phyloP scores from a whole-genome alignment of 1,140 invertebrate species.

The Metaphire vulgaris region DNA sequence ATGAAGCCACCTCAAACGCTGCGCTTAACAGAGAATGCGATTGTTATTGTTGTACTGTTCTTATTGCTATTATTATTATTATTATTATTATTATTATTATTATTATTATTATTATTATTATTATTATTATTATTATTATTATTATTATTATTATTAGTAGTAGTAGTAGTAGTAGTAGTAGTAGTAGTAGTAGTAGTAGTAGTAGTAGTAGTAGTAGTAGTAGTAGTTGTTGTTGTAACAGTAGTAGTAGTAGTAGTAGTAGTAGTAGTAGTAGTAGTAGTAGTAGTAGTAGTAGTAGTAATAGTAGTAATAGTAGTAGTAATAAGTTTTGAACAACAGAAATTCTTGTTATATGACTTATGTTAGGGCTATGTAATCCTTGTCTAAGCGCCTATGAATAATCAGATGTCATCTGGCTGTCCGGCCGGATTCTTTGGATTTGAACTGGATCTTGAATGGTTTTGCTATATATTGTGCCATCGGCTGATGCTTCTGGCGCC shows the following conservation, averaged over 20 bases:
- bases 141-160: background rate
- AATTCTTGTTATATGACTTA: too few relatives aligned
- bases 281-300: conserved; percentile 3
- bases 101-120: background rate
- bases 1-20: background rate
- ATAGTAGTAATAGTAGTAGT: background rate
- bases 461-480: too few relatives aligned
- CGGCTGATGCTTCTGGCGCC: too few relatives aligned
- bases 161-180: conserved; percentile 3
- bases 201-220: conserved; percentile 2
- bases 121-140: background rate
- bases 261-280: conserved; percentile 2
- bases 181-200: conserved; percentile 2
- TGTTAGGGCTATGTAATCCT: too few relatives aligned
- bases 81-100: background rate
- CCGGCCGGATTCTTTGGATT: too few relatives aligned
- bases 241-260: background rate
- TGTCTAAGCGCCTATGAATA: too few relatives aligned
- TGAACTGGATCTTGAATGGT: too few relatives aligned
- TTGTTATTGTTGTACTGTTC: background rate
- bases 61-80: background rate
- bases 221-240: background rate
- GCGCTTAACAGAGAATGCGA: background rate
- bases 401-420: too few relatives aligned
- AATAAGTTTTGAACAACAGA: too few relatives aligned